A percentile compares a stretch with the other conserved stretches of the same genome.
Conservation (phyloP, 2,113 vertebrate species). For the Phycodurus eques region DNA sequence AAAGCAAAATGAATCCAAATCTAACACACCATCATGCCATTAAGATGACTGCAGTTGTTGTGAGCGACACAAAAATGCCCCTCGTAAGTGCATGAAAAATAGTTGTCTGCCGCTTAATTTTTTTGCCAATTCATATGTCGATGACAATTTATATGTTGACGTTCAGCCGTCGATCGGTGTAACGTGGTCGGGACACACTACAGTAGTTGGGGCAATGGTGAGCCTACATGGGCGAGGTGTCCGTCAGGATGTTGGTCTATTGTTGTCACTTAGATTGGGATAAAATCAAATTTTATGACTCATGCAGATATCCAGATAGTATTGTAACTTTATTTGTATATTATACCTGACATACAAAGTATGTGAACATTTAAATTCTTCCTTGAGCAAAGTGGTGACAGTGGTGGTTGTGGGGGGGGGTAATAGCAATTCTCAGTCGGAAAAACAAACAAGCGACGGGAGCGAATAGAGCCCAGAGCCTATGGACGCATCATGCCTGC, state of each 20-base stretch:
- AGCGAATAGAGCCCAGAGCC: conserved; percentile 13
- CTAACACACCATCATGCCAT: too few relatives aligned
- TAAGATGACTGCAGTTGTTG: too few relatives aligned
- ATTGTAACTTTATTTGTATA: background rate
- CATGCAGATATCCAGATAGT: background rate
- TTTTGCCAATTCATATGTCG: too few relatives aligned
- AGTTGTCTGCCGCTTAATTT: too few relatives aligned
- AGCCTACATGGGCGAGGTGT: too few relatives aligned
- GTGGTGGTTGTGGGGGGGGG: background rate
- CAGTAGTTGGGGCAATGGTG: too few relatives aligned
- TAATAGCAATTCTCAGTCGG: conserved; percentile 40
- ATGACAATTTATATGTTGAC: too few relatives aligned
- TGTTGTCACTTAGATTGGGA: background rate
- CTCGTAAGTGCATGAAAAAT: too few relatives aligned
- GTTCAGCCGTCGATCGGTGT: too few relatives aligned
- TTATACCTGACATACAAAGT: conserved; percentile 6
- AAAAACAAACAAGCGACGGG: conserved; percentile 68
- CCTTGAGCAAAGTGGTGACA: conserved; percentile 31
- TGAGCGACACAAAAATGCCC: too few relatives aligned
- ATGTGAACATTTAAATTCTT: conserved; percentile 62
- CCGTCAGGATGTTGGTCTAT: background rate
- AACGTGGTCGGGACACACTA: too few relatives aligned
- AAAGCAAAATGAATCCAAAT: too few relatives aligned
- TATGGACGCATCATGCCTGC: conserved; percentile 27
- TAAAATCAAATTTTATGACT: background rate